Conservation (phyloP, 1,140 invertebrate genomes). For the Scaptomyza graminum region DNA sequence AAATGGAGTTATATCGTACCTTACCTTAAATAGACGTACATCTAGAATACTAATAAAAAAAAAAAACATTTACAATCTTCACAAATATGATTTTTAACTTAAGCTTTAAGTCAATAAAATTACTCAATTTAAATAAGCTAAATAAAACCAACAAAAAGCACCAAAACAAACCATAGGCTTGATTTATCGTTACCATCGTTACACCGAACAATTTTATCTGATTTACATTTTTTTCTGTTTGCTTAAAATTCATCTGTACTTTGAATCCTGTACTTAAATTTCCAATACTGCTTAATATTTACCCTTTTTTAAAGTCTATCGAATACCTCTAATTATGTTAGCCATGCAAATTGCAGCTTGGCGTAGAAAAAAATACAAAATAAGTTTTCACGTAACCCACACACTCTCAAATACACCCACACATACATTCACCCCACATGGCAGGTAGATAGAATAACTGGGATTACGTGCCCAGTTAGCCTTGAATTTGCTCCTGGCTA, state of each 20-base stretch:
- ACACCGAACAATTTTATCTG: too few species aligned
- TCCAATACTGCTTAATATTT: background rate
- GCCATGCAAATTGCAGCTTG: background rate
- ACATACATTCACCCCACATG: background rate
- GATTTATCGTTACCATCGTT: too few species aligned
- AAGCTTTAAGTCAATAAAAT: background rate
- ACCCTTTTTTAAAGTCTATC: too few species aligned
- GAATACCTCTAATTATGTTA: background rate
- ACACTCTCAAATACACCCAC: constrained; percentile 1
- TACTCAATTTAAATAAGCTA: background rate
- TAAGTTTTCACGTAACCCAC: background rate
- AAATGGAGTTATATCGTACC: constrained; percentile 14
- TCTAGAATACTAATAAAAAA: constrained; percentile 24
- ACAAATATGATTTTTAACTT: constrained; percentile 1
- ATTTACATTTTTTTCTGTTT: background rate
- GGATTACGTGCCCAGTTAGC: constrained; percentile 5
- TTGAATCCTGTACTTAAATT: background rate
- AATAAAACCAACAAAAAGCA: too few species aligned
- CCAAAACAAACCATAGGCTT: background rate
- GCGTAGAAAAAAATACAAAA: background rate
- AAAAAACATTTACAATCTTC: constrained; percentile 3
- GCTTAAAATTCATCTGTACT: too few species aligned
- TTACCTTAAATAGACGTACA: constrained; percentile 19
- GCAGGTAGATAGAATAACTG: background rate
- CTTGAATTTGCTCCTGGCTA: constrained; percentile 1